A percentile compares a stretch with the other conserved stretches of the same genome.
Evolutionary conservation across 2,888 invertebrate species (phyloP).

Genomic region (Rhynchonema sp.): DNA sequence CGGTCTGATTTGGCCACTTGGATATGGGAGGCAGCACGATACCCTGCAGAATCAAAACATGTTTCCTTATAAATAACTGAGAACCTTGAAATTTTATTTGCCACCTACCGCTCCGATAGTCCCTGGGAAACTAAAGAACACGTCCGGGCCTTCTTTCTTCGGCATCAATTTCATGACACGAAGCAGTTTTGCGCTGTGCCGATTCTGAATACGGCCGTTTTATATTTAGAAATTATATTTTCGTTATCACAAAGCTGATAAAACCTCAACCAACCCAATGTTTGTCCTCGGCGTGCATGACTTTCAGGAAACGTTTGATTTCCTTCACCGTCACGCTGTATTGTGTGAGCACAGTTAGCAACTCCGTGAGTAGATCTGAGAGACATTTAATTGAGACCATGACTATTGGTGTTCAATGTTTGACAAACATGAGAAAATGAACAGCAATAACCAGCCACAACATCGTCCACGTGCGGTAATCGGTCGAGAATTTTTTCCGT

Average conservation of each 20-base stretch:
- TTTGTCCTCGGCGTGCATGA: conserved; percentile 14
- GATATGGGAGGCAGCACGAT: conserved; percentile 88
- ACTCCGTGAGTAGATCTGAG: conserved; percentile 84
- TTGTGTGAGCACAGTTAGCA: conserved; percentile 68
- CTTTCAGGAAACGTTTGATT: conserved; percentile 66
- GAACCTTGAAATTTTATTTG: too few relatives aligned
- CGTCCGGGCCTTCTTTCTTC: conserved; percentile 89
- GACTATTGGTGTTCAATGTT: not conserved
- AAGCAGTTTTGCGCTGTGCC: conserved; percentile 87
- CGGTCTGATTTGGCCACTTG: conserved; percentile 95
- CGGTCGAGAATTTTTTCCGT: conserved; percentile 75
- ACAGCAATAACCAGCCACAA: conserved; percentile 60
- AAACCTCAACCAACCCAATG: conserved; percentile 14
- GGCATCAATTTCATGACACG: conserved; percentile 97
- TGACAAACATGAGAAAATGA: not conserved
- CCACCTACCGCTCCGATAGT: conserved; percentile 84
- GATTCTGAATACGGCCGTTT: conserved; percentile 31
- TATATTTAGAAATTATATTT: not conserved
- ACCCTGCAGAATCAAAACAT: conserved; percentile 45
- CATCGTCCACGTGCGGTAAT: conserved; percentile 70
- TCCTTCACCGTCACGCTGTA: conserved; percentile 98
- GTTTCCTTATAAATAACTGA: not conserved
- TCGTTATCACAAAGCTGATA: not conserved
- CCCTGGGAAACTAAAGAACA: conserved; percentile 98
- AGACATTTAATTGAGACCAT: conserved; percentile 7